Percentiles rank a stretch among this genome's conserved stretches.
Evolutionary conservation across 92 coral and sea anemone genomes (phyloP).

Genomic region (Epizoanthus fatuus): DNA sequence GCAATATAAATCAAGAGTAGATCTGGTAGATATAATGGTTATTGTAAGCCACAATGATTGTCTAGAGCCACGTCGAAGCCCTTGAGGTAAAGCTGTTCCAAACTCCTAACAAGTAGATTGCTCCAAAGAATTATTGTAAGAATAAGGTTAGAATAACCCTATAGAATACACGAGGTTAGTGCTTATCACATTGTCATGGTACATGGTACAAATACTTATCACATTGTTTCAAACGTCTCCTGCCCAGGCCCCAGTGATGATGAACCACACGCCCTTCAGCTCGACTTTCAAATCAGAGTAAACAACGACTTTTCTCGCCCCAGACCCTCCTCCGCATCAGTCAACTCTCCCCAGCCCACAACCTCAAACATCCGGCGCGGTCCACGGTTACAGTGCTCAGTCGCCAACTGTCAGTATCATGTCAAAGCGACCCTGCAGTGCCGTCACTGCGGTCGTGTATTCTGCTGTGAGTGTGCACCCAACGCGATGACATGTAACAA

Average conservation of each 20-base stretch:
- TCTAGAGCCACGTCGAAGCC: too few relatives aligned
- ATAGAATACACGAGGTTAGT: too few relatives aligned
- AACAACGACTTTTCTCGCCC: constrained; percentile 64
- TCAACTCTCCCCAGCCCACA: constrained; percentile 15
- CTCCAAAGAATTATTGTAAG: too few relatives aligned
- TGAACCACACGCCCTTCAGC: constrained; percentile 42
- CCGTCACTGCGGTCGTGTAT: constrained; percentile 67
- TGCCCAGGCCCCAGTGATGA: constrained; percentile 37
- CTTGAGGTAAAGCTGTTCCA: too few relatives aligned
- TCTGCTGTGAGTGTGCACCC: constrained; percentile 74
- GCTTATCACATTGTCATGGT: too few relatives aligned
- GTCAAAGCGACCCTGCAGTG: constrained; percentile 65
- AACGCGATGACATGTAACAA: constrained; percentile 53
- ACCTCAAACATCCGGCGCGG: constrained; percentile 16
- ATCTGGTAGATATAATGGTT: too few relatives aligned
- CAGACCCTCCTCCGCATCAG: constrained; percentile 34
- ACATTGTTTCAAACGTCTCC: too few relatives aligned
- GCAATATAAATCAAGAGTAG: too few relatives aligned
- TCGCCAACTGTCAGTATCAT: constrained; percentile 72
- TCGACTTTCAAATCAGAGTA: constrained; percentile 67
- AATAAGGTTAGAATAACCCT: too few relatives aligned
- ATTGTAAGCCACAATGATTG: too few relatives aligned
- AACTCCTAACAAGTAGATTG: too few relatives aligned
- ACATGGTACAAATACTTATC: too few relatives aligned
- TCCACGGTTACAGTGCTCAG: constrained; percentile 69